Conservation (phyloP, 2,797 vertebrate species). For the Gymnothorax javanicus region DNA sequence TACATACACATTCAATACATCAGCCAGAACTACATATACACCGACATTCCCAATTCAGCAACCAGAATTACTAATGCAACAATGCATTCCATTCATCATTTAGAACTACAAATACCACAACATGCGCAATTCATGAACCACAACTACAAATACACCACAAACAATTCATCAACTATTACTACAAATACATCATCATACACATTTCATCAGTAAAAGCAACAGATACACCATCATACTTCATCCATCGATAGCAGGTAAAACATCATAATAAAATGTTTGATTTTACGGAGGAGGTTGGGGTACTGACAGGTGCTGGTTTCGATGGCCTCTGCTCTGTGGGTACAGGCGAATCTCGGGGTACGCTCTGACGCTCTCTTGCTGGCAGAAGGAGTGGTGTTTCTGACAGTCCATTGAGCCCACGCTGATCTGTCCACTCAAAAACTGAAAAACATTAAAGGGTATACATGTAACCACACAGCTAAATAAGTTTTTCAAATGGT, state of each 20-base stretch:
- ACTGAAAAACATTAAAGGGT: conserved; percentile 56
- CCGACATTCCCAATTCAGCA: conserved; percentile 32
- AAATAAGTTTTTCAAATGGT: background rate
- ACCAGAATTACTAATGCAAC: conserved; percentile 26
- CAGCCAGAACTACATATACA: conserved; percentile 21
- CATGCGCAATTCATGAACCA: background rate
- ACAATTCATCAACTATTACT: conserved; percentile 23
- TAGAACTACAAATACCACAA: conserved; percentile 25
- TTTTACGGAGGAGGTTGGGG: background rate
- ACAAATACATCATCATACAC: background rate
- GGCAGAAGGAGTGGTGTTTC: conserved; percentile 85
- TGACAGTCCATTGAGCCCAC: conserved; percentile 93
- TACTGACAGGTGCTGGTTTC: conserved; percentile 76
- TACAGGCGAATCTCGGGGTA: conserved; percentile 93
- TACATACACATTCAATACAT: background rate
- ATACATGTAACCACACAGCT: background rate
- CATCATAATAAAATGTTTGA: too few relatives aligned
- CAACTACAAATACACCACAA: conserved; percentile 32
- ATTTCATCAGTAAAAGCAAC: background rate
- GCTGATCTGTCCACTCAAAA: conserved; percentile 80
- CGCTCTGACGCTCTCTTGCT: conserved; percentile 79
- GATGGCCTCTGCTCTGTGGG: conserved; percentile 65
- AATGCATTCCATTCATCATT: conserved; percentile 9
- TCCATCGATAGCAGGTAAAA: too few relatives aligned
- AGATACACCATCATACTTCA: conserved; percentile 32